These are phyloP conservation scores for Rhinoptilus africanus DNA, from an alignment of 2,113 vertebrate genomes.

Conservation along the genomic window DNA sequence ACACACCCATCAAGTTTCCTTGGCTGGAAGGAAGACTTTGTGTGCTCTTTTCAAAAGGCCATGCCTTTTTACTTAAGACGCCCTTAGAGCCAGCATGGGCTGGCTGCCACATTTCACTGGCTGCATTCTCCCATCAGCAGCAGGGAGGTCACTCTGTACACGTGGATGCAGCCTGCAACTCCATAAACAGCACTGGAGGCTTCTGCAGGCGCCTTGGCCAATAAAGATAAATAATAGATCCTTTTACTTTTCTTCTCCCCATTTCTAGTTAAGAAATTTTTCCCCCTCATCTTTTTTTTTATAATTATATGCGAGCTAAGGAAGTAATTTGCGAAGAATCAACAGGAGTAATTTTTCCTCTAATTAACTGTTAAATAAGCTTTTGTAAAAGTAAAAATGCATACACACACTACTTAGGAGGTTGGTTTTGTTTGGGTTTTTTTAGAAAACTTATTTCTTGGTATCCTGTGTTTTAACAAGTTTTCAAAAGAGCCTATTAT, in stretches of 20 bases:
- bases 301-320: neutral
- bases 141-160: neutral
- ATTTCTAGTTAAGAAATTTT: neutral
- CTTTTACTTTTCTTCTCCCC: neutral
- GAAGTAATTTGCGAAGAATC: neutral
- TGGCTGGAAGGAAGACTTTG: neutral
- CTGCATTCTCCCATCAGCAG: neutral
- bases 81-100: neutral
- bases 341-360: neutral
- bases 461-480: neutral
- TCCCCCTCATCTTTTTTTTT: neutral
- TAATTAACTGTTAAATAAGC: neutral
- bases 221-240: neutral
- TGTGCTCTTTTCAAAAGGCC: neutral
- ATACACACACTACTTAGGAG: rapidly evolving
- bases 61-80: neutral
- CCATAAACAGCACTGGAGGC: neutral
- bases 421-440: neutral
- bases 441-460: neutral
- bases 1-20: neutral
- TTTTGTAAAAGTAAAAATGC: neutral
- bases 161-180: neutral
- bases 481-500: neutral
- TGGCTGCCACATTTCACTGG: neutral
- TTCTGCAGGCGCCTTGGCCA: neutral